phyloP scores from a whole-genome alignment of 2,113 vertebrate genomes.

The Edolisoma coerulescens region DNA sequence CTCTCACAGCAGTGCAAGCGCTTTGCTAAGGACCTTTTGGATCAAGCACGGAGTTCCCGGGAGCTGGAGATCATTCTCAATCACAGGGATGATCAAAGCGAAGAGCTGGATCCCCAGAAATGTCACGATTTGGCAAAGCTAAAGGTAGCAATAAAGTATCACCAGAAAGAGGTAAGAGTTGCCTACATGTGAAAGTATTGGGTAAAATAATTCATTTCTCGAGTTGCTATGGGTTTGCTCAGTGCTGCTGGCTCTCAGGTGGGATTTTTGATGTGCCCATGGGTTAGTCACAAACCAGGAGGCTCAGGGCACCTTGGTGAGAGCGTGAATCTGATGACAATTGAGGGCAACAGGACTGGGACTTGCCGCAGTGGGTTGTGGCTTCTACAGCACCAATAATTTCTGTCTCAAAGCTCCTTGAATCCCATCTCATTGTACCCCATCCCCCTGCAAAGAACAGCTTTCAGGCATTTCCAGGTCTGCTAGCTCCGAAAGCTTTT shows the following conservation, averaged over 20 bases:
- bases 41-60: conserved; percentile 92
- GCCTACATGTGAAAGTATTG: neutral
- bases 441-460: neutral
- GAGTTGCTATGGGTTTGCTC: neutral
- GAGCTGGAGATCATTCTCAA: conserved; percentile 97
- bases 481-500: neutral
- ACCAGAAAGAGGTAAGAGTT: conserved; percentile 94
- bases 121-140: conserved; percentile 95
- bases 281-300: neutral
- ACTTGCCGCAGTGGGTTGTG: neutral
- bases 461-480: neutral
- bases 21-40: conserved; percentile 96
- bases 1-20: conserved; percentile 96
- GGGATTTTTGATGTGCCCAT: neutral
- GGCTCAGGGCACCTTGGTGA: neutral
- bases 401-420: neutral
- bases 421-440: neutral
- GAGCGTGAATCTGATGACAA: accelerated
- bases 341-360: neutral
- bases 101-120: conserved; percentile 91
- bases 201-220: neutral
- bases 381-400: neutral
- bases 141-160: conserved; percentile 98
- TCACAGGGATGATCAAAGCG: conserved; percentile 93
- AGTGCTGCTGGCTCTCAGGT: neutral